Conservation (phyloP, 2,888 invertebrate species). For the Aplocera efformata region DNA sequence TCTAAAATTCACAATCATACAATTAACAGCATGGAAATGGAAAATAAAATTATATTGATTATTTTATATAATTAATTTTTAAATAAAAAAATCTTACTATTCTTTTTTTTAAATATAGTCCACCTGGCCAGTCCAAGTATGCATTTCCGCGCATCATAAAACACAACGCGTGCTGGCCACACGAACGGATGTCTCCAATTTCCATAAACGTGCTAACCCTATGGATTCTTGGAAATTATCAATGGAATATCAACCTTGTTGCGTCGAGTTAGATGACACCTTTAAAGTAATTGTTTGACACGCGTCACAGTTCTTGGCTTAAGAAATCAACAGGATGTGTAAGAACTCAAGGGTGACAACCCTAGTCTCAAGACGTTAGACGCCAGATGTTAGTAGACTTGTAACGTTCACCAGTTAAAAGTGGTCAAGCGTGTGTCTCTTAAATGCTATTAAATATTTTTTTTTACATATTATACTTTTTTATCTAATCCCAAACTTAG, state of each 20-base stretch:
- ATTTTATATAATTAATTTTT: too few relatives aligned
- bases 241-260: conserved; percentile 27
- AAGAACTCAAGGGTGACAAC: conserved; percentile 61
- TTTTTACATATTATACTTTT: too few relatives aligned
- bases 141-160: conserved; percentile 46
- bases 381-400: conserved; percentile 18
- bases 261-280: conserved; percentile 9
- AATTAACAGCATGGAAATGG: too few relatives aligned
- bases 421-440: neutral
- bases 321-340: conserved; percentile 61
- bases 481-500: too few relatives aligned
- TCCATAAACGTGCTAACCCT: conserved; percentile 45
- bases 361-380: conserved; percentile 48
- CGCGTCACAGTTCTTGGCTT: conserved; percentile 51
- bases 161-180: conserved; percentile 61
- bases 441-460: too few relatives aligned
- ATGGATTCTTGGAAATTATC: conserved; percentile 2
- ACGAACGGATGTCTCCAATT: conserved; percentile 72
- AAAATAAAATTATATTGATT: too few relatives aligned
- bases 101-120: too few relatives aligned
- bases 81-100: too few relatives aligned
- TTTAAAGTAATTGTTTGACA: conserved; percentile 32
- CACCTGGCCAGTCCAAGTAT: conserved; percentile 37
- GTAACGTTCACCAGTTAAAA: conserved; percentile 15
- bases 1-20: too few relatives aligned